phyloP scores from a whole-genome alignment of 2,113 vertebrate genomes.

The Daubentonia madagascariensis region DNA sequence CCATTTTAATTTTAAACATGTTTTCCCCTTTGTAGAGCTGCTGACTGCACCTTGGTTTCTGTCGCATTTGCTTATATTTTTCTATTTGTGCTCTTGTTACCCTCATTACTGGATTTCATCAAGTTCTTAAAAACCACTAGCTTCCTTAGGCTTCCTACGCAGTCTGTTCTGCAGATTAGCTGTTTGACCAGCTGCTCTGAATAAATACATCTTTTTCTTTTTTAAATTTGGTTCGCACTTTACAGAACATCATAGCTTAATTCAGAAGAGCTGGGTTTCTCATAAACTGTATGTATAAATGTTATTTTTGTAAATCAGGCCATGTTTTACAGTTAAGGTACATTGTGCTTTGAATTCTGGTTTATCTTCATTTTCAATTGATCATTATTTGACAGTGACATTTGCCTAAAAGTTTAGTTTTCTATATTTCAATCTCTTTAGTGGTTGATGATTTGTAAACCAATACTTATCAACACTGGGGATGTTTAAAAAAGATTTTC shows the following conservation, averaged over 20 bases:
- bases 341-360: constrained; percentile 9
- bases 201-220: background rate
- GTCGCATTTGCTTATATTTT: background rate
- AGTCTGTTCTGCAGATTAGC: background rate
- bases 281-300: background rate
- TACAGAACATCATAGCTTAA: constrained; percentile 11
- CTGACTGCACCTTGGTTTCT: background rate
- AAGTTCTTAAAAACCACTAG: background rate
- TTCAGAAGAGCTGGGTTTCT: background rate
- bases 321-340: background rate
- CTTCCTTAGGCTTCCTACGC: background rate
- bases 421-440: background rate
- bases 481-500: constrained; percentile 24
- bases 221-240: background rate
- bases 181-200: background rate
- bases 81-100: background rate
- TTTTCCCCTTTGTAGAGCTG: background rate
- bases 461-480: background rate
- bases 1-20: background rate
- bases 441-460: constrained; percentile 7
- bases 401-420: constrained; percentile 1
- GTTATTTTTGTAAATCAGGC: background rate
- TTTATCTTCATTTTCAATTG: background rate
- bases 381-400: background rate
- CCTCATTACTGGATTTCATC: background rate